phyloP scores from a whole-genome alignment of 2,113 vertebrate species.

The Ursus arctos region DNA sequence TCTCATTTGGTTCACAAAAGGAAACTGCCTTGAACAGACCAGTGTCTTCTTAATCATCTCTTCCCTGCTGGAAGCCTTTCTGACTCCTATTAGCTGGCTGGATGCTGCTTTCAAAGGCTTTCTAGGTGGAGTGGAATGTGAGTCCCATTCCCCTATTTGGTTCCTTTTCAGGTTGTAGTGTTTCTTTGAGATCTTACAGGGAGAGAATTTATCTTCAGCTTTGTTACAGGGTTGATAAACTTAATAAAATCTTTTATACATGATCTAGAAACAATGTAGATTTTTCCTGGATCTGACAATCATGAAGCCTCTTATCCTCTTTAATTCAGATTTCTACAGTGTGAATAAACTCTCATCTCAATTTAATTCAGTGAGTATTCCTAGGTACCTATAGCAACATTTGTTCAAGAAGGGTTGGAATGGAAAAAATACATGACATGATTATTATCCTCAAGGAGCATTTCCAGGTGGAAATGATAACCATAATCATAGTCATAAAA shows the following conservation, averaged over 20 bases:
- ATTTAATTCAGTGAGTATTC: background rate
- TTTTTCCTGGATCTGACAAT: background rate
- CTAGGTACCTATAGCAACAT: background rate
- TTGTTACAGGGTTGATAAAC: conserved; percentile 15
- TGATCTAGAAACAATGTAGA: conserved; percentile 37
- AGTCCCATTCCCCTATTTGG: background rate
- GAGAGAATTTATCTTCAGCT: background rate
- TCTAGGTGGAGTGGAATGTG: background rate
- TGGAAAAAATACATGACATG: background rate
- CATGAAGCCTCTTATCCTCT: background rate
- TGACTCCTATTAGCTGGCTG: background rate
- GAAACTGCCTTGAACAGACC: background rate
- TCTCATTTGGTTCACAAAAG: background rate
- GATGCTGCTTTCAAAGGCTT: background rate
- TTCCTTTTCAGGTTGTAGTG: background rate
- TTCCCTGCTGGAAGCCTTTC: conserved; percentile 20
- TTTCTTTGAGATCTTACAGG: conserved; percentile 22
- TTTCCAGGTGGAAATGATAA: conserved; percentile 29
- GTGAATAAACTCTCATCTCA: conserved; percentile 1
- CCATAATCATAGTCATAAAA: background rate
- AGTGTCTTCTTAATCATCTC: background rate
- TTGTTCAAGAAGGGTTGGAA: conserved; percentile 25
- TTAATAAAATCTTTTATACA: conserved; percentile 36
- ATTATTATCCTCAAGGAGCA: background rate
- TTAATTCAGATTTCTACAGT: conserved; percentile 57